Conservation (phyloP, 2,888 invertebrate species). For the Eledona agricola region DNA sequence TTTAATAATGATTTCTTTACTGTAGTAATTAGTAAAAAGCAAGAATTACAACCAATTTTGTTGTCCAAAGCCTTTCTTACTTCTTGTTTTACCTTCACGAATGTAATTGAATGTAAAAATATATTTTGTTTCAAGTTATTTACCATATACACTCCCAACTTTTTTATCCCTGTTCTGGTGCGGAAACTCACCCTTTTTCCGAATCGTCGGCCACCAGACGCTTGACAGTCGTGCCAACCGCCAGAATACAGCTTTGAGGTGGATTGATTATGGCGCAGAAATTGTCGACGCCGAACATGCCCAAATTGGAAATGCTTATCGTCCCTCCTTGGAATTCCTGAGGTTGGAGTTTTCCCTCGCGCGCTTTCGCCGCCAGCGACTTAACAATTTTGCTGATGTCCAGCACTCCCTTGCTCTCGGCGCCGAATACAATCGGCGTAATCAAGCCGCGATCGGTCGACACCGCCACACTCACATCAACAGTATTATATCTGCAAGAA, state of each 20-base stretch:
- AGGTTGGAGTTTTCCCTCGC: conserved; percentile 88
- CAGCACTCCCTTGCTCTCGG: conserved; percentile 87
- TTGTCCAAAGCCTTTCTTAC: no score
- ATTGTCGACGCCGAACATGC: conserved; percentile 90
- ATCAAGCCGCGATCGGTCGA: conserved; percentile 94
- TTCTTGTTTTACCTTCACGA: neutral
- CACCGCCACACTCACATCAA: conserved; percentile 97
- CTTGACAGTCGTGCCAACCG: conserved; percentile 84
- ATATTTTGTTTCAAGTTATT: neutral
- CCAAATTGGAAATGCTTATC: conserved; percentile 92
- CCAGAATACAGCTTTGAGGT: conserved; percentile 93
- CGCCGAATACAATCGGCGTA: conserved; percentile 94
- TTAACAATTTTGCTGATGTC: conserved; percentile 85
- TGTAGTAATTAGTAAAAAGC: no score
- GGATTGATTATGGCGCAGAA: conserved; percentile 97
- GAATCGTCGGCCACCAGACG: conserved; percentile 77
- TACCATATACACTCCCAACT: neutral
- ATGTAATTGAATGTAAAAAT: neutral
- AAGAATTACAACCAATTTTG: no score
- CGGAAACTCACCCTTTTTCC: conserved; percentile 75
- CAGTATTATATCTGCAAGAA: conserved; percentile 78
- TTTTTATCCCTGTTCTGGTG: conserved; percentile 40
- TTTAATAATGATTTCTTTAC: no score
- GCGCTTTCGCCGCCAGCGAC: conserved; percentile 83
- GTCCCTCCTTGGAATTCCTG: conserved; percentile 98